These are phyloP conservation scores for Yponomeuta evonymella DNA, from an alignment of 2,888 invertebrate genomes.

Conservation along the genomic window DNA sequence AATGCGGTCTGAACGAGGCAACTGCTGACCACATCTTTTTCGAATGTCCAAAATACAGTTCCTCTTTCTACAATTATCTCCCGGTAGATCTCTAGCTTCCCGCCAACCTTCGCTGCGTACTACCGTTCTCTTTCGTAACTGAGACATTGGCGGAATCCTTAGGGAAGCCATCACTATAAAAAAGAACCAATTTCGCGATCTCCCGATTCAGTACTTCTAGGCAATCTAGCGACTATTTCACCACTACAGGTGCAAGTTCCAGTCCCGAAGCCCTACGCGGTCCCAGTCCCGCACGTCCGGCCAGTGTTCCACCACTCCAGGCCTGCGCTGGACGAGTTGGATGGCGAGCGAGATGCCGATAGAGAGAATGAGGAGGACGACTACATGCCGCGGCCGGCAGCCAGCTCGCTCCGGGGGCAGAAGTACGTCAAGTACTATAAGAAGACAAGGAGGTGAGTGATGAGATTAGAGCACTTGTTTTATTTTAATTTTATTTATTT, in stretches of 20 bases:
- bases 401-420: conserved; percentile 27
- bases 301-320: conserved; percentile 71
- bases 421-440: conserved; percentile 46
- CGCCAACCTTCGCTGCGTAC: too few relatives aligned
- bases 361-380: conserved; percentile 42
- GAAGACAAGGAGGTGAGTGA: conserved; percentile 44
- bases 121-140: too few relatives aligned
- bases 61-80: too few relatives aligned
- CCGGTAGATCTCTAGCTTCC: too few relatives aligned
- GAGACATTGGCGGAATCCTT: too few relatives aligned
- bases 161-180: too few relatives aligned
- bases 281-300: conserved; percentile 80
- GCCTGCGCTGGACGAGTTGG: conserved; percentile 43
- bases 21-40: too few relatives aligned
- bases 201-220: neutral
- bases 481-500: too few relatives aligned
- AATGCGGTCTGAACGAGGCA: too few relatives aligned
- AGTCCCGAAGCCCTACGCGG: conserved; percentile 84
- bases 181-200: too few relatives aligned
- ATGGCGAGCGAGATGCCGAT: conserved; percentile 34
- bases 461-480: neutral
- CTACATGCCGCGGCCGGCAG: conserved; percentile 48
- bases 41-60: too few relatives aligned
- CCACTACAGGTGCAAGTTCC: conserved; percentile 77
- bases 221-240: neutral